Evolutionary conservation across 2,797 vertebrate genomes (phyloP).

Genomic region (Hemitrygon akajei): DNA sequence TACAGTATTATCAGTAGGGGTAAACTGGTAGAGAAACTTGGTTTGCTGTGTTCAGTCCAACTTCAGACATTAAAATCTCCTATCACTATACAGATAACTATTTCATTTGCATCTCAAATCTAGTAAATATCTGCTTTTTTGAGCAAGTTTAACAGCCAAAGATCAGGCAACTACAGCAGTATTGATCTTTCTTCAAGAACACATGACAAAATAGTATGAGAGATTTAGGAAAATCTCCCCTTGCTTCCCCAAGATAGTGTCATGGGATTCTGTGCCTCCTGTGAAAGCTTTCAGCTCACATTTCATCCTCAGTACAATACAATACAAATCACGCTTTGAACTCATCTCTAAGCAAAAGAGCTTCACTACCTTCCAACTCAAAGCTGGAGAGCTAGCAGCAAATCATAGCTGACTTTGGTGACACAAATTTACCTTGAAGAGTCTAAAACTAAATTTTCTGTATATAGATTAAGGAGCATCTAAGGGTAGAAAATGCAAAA

Average conservation of each 20-base stretch:
- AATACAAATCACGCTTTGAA: neutral
- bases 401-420: neutral
- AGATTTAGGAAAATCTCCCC: neutral
- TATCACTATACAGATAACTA: neutral
- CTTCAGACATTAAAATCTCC: too few species aligned
- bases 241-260: neutral
- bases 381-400: neutral
- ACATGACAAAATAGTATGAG: neutral
- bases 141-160: neutral
- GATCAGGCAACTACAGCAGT: neutral
- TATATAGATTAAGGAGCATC: too few species aligned
- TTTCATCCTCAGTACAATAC: neutral
- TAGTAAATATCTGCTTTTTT: neutral
- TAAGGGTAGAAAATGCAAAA: too few species aligned
- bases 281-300: neutral
- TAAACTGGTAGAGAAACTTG: too few species aligned
- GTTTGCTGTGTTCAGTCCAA: too few species aligned
- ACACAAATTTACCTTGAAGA: neutral
- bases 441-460: neutral
- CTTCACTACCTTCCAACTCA: neutral
- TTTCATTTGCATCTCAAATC: neutral
- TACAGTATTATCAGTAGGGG: too few species aligned
- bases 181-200: neutral
- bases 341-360: neutral
- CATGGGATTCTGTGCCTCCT: neutral